Base-by-base conservation (phyloP, 2,113 vertebrate genomes). In the Rhinoptilus africanus region DNA sequence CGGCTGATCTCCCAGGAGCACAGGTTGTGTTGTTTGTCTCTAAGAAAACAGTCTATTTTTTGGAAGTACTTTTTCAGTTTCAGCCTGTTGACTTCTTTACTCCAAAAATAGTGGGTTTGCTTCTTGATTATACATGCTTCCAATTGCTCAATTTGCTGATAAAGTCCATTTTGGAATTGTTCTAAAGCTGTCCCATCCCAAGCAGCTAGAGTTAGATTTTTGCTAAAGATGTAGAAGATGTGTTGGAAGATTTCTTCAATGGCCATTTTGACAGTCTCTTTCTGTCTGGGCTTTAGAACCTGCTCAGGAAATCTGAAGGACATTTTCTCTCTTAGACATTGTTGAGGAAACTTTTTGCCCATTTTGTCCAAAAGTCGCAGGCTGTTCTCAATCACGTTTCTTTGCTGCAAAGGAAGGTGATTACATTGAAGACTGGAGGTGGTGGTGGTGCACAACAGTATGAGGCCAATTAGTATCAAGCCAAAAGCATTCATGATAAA, bases 1-100 rank as follows among this genome's bases (percentile, higher is more conserved):
- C 93, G 96, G 57, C 97, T 88, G 48, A 90, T 77, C 79, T 95
- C 93, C 93, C 93, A 96, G 77, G 91, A 90, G 78, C 91, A 96
- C 50, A 72, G 51, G 32, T 92, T 87, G 0, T 95, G 72, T 24
- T 92, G 51, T 34, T 92, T 94, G 45, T 89, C 59, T 85, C 83
- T 69, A 37, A 97, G 95, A 78, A 93, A 97, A 57, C 14, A 60
- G 45, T 91, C 71, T 80, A 97, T 88, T 59, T 92, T 88, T 91
- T 39, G 11, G 79, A 98, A 97, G 39, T 93, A 97, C 34, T 85
- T 95, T 57, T 93, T 95, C 85, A 95, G 43, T 86, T 82, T 91
- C 78, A 97, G 71, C 76, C 75, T 92, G 68, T 50, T 87, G 53
- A 10, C 45, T 17, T 88, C 91, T 75, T 78, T 88, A 19, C 30